Base-by-base conservation (phyloP, 2,797 vertebrate species). In the Halcyon chelicuti region DNA sequence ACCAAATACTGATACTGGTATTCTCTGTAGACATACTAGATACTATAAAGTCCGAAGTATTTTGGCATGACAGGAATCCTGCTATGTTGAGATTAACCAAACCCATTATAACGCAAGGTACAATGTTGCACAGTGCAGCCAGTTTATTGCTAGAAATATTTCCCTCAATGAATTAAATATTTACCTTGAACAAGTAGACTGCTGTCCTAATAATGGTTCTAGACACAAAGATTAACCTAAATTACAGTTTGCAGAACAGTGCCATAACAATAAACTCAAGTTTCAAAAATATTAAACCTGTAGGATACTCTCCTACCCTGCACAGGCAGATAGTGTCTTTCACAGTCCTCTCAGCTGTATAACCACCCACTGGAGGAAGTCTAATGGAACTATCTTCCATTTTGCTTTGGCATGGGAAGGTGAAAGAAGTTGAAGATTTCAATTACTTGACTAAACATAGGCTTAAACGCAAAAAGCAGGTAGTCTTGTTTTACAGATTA, bases 111-210 rank as follows among this genome's bases (percentile, higher is more conserved):
- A 82, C 17, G 26, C 37, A 87, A 75, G 7, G 11, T 61, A 71
- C 21, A 51, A n/a, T 0, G 0, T 11, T 79, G 25, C 47, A 66
- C 15, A 40, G 20, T 33, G 39, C 28, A 52, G 33, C 3, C 19
- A 80, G 12, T 44, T 70, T 63, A 82, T 4, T 84, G 47, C 44
- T 63, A 88, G 47, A 86, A 78, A 40, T 70, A 81, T 68, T 70
- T 55, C 16, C 39, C 26, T 73, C 29, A 70, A 4, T 62, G 42
- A 90, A 71, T 61, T 54, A 86, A 67, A 51, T 10, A 5, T 44
- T 86, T 77, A 57, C 14, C 31, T 6, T 55, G n/a, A 90, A 25
- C 46, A 89, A 78, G 47, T 37, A 71, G 35, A 68, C 14, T 51
- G 12, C 14, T 80, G 28, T 15, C 33, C n/a, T 75, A 74, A 79